Base-by-base conservation (phyloP, 2,797 vertebrate genomes). In the Sitta carolinensis region DNA sequence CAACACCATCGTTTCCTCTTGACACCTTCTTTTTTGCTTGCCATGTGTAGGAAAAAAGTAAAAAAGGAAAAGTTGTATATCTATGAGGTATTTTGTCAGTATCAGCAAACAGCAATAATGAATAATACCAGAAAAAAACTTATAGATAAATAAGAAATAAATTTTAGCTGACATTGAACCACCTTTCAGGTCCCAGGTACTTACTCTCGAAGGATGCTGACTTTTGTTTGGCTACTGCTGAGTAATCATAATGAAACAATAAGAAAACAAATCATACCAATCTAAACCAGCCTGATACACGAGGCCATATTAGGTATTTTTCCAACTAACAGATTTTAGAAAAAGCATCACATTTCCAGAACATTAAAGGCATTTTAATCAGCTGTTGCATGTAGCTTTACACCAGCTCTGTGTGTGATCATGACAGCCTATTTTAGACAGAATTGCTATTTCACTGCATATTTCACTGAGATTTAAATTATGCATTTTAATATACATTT, bases 61-160 rank as follows among this genome's bases (percentile, higher is more conserved):
- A 25, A 20, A 47, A 32, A 7, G 1, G 36, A 19, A 2, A 40
- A 13, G 2, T 14, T 40, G 29, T 13, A 27, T 6, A 36, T 4
- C 18, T 83, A 19, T 36, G 7, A 73, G 34, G 5, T 85, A 25
- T 74, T 89, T 79, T 70, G 21, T 85, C 50, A 64, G 8, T 25
- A 38, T 92, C 82, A 69, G 23, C 20, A 74, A 87, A 85, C 4
- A 70, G 2, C 8, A 72, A n/a, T 32, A 69, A 70, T 63, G 0
- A 73, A 29, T 43, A 59, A 69, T 62, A 47, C 2, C 9, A 47
- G 26, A 70, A 57, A 20, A 20, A 89, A 89, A 73, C 1, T 13
- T 21, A 13, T 4, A 76, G 40, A 73, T 5, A 68, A 77, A 66
- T 36, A 30, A 47, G 58, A 62, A 55, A 10, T 2, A 73, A 89